Evolutionary conservation across 2,888 invertebrate genomes (phyloP).

Genomic region (Ochropleura plecta): DNA sequence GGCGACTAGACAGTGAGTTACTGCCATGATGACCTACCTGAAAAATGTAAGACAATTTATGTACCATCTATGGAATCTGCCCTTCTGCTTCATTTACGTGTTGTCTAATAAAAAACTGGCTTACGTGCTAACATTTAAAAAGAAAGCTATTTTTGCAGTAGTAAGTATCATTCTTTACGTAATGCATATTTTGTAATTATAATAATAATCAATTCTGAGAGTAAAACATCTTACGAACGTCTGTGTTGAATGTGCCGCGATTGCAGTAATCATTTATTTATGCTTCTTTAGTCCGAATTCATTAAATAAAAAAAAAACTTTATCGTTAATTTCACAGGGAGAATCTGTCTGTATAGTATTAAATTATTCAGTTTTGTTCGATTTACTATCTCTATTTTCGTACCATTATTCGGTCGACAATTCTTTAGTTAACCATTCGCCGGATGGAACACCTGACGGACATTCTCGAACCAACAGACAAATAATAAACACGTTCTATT

Average conservation of each 20-base stretch:
- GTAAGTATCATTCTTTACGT: neutral
- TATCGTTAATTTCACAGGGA: neutral
- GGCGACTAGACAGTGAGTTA: conserved; percentile 50
- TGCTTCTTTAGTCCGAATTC: neutral
- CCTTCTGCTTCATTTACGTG: conserved; percentile 18
- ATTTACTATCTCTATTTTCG: conserved; percentile 2
- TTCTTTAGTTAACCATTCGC: conserved; percentile 31
- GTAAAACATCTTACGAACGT: neutral
- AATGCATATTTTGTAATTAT: neutral
- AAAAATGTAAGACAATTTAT: conserved; percentile 77
- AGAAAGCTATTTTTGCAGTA: neutral
- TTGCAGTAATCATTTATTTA: neutral
- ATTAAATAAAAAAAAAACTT: neutral
- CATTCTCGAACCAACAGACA: conserved; percentile 34
- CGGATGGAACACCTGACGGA: conserved; percentile 34
- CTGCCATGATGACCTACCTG: conserved; percentile 78
- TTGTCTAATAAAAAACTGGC: conserved; percentile 17
- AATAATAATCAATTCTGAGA: conserved; percentile 7
- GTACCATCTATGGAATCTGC: conserved; percentile 41
- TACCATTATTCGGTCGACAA: conserved; percentile 9
- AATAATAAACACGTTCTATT: conserved; percentile 45
- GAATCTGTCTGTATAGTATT: conserved; percentile 3
- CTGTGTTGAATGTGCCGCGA: neutral
- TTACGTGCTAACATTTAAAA: conserved; percentile 4
- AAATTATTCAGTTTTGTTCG: conserved; percentile 9